These are phyloP conservation scores for Geococcyx californianus DNA, from an alignment of 2,113 vertebrate genomes.

Conservation along the genomic window DNA sequence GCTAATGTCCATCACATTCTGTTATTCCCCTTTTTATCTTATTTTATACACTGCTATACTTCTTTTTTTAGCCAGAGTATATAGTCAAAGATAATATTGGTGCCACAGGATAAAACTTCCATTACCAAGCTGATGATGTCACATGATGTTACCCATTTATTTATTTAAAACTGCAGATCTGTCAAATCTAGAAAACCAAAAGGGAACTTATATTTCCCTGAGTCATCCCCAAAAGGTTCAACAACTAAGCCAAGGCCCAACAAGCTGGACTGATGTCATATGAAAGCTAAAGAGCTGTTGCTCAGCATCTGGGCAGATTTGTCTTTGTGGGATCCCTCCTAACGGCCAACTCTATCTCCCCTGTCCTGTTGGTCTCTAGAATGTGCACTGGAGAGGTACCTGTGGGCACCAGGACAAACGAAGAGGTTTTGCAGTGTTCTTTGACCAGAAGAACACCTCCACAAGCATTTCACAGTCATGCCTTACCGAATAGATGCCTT, in stretches of 20 bases:
- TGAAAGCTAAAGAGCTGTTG: neutral
- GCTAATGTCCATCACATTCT: neutral
- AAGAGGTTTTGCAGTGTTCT: neutral
- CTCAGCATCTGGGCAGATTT: neutral
- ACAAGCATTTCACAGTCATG: neutral
- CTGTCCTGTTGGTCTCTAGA: neutral
- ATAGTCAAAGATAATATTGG: neutral
- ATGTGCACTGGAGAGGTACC: neutral
- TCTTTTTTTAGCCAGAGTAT: neutral
- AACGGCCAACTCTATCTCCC: neutral
- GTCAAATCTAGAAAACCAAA: neutral
- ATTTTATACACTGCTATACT: neutral
- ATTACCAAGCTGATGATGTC: neutral
- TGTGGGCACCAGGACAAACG: neutral
- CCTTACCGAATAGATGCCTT: neutral
- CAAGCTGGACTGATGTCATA: neutral
- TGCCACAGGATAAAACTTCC: slow-evolving; percentile 11
- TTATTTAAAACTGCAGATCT: neutral
- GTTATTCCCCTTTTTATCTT: neutral
- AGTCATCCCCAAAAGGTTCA: neutral
- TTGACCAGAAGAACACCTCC: neutral
- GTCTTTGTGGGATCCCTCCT: neutral
- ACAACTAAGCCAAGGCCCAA: neutral
- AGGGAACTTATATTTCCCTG: neutral
- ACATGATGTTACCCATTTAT: neutral